A percentile compares a stretch with the other conserved stretches of the same genome.
Conservation (phyloP, 2,113 vertebrate species). For the Strix uralensis region DNA sequence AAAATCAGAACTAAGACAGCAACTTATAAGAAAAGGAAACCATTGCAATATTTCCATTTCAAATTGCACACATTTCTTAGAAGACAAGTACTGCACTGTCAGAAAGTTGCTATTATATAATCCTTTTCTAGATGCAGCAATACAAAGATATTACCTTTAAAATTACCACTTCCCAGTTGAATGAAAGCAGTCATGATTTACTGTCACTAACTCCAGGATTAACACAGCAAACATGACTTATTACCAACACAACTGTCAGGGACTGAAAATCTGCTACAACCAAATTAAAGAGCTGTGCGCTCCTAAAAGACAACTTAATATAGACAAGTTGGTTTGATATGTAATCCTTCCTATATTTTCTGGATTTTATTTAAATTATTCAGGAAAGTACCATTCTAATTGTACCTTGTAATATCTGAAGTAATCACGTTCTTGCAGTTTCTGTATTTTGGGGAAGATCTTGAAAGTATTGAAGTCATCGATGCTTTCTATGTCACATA, state of each 20-base stretch:
- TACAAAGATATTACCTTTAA: not conserved
- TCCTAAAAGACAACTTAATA: not conserved
- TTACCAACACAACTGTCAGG: not conserved
- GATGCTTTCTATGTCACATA: constrained; percentile 96
- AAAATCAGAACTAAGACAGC: not conserved
- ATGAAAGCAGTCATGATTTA: not conserved
- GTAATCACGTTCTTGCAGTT: constrained; percentile 89
- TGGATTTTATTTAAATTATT: not conserved
- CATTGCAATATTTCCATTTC: not conserved
- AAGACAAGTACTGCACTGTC: not conserved
- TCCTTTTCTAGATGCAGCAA: not conserved
- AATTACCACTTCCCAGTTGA: not conserved
- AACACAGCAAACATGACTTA: not conserved
- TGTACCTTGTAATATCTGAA: constrained; percentile 95
- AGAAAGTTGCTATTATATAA: not conserved
- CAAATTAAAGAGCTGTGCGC: not conserved
- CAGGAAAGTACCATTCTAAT: not conserved
- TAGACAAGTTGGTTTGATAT: not conserved
- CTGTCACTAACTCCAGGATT: not conserved
- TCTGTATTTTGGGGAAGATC: constrained; percentile 89
- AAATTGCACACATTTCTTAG: not conserved
- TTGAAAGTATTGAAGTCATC: constrained; percentile 98
- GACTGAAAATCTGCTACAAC: not conserved
- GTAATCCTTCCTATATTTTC: not conserved
- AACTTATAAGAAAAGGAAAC: not conserved